Base-by-base conservation (phyloP, 2,797 vertebrate genomes). In the Spea hammondii region DNA sequence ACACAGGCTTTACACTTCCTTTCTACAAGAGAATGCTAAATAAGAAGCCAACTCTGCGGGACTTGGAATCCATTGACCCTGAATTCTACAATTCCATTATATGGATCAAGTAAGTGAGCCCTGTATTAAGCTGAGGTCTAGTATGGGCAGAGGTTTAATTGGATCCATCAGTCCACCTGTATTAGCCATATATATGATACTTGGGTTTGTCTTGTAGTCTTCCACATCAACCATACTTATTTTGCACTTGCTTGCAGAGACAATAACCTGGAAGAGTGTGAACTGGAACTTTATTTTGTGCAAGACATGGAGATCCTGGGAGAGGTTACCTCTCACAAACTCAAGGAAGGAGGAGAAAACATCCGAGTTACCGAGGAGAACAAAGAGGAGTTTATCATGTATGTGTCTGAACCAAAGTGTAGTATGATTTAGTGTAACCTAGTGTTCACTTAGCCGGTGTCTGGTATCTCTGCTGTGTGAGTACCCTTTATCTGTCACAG, bases 11-110 rank as follows among this genome's bases (percentile, higher is more conserved):
- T 90, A 98, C 96, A 0, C 91, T 99, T 80, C 96, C 97, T 0
- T 99, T 99, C 93, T 99, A 99, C 89, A 99, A 99, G 86, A 92
- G 95, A 17, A 99, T 99, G 97, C 90, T 99, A 79, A 97, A 97
- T 91, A 99, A 99, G 88, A 96, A 98, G 50, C 96, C 96, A 2
- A 99, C 97, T 0, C 91, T 99, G 60, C 98, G 97, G 88, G 97
- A 99, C 88, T 91, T 99, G 89, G 97, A 99, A 83, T 99, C 97
- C 85, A 98, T 99, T 0, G 97, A 99, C 86, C 96, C 96, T 0
- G 97, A 99, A 89, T 99, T 97, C 83, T 98, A 95, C 87, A 99
- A 98, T 92, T 99, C 97, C 84, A 97, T 99, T 4, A 89, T 97
- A 86, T 99, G 97, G 97, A 97, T 98, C 85, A 98, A 97, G 97